These are phyloP conservation scores for Bombus haemorrhoidalis DNA, from an alignment of 1,140 invertebrate genomes.

Conservation along the genomic window DNA sequence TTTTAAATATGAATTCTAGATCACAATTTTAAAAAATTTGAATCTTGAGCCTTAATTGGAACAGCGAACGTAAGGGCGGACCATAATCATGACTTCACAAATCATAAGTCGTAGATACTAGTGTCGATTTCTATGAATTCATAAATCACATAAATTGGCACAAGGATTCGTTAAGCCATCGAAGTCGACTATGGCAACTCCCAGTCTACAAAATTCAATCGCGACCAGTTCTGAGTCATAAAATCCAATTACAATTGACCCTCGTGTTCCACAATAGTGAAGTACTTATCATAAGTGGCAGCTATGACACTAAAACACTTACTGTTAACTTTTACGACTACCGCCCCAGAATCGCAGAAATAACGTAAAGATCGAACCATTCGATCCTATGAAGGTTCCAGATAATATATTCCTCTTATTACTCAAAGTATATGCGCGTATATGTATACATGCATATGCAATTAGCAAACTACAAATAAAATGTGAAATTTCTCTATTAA, in stretches of 20 bases:
- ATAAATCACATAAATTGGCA: not conserved
- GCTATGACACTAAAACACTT: not conserved
- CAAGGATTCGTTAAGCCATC: not conserved
- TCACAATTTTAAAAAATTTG: too few relatives aligned
- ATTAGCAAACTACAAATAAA: too few relatives aligned
- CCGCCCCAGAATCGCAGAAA: not conserved
- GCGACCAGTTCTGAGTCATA: not conserved
- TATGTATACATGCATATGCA: too few relatives aligned
- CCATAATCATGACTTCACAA: too few relatives aligned
- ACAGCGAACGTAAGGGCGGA: too few relatives aligned
- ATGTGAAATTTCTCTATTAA: too few relatives aligned
- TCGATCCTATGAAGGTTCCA: not conserved
- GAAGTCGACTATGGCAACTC: not conserved
- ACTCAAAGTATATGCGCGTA: not conserved
- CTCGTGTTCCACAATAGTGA: not conserved
- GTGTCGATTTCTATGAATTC: not conserved
- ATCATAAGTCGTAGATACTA: not conserved
- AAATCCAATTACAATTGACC: slow-evolving; percentile 1
- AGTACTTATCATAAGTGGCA: not conserved
- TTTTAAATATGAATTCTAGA: too few relatives aligned
- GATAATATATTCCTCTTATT: not conserved
- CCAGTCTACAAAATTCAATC: not conserved
- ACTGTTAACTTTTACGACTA: not conserved
- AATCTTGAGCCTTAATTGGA: too few relatives aligned
- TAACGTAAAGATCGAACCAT: not conserved